Base-by-base conservation (phyloP, 2,888 invertebrate genomes). In the Lapara coniferarum region DNA sequence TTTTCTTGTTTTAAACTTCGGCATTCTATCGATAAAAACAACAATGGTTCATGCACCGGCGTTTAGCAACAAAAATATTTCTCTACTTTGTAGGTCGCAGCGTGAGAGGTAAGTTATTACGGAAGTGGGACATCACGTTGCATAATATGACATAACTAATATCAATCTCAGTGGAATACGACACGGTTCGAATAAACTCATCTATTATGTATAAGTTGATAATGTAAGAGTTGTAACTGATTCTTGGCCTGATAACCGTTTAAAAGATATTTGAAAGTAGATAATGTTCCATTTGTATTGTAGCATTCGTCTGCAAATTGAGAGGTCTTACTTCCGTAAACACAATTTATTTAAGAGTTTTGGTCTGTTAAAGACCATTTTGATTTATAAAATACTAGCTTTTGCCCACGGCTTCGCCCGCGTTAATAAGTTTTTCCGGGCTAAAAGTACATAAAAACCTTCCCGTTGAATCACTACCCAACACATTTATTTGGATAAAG, bases 111-210 rank as follows among this genome's bases (percentile, higher is more conserved):
- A 69, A 68, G 69, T 37, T 37, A 72, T 73, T 59, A 57, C 75
- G 80, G 78, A 85, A 85, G 79, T 82, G 51, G 82, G 76, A 70
- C 82, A 77, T 25, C 71, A 63, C 59, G 75, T 85, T 84, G 84
- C 77, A 74, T 81, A 83, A 85, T 80, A 80, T 76, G 72, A 77
- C 72, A 77, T 78, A 81, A 78, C 75, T 63, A 12, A 49, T 63
- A 78, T 77, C 73, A 76, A 75, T 74, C 68, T 71, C 57, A 66
- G 74, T 69, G 59, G 59, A 63, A 63, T 63, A 70, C 49, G 69
- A 71, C 73, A 76, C 72, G 58, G 52, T 44, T 57, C 58, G 67
- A 25, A 16, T 16, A 16, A 49, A 56, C 49, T 55, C 2, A 55
- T 55, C 46, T 10, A 66, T 69, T 57, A 55, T 30, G 56, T 57